Evolutionary conservation across 2,888 invertebrate species (phyloP), one percentile per base, ranked within the genome.

Genomic region (Drosophila limbata): DNA sequence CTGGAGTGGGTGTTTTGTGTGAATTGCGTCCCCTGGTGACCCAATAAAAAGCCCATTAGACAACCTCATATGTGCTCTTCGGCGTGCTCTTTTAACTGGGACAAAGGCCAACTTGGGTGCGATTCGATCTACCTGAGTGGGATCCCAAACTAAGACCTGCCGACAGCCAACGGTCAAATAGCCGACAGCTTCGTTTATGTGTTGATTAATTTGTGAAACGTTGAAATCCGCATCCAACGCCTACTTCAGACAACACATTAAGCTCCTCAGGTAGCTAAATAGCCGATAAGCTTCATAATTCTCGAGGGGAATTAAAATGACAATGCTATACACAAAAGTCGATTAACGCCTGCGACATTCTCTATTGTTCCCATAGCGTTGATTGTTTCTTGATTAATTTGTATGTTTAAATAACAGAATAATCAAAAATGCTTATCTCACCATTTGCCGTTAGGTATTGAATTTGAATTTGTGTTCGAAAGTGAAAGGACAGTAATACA

Each of bases 31-130:
- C 75, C 75, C 71, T 69, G 74, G 65, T 88, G 89, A 84, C 84
- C 84, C 70, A 88, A 86, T 88, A 83, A 80, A 86, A 86, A 75
- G 61, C 72, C 81, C 87, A 84, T 88, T 88, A 88, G 70, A 42
- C 77, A 65, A 57, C 67, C 48, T 51, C 73, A 74, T 79, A 67
- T 88, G 72, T 82, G 82, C 53, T 35, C 31, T 31, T 50, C 61
- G 55, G 65, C 83, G 63, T 88, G 86, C 69, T 66, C 53, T 37
- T 51, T 50, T 21, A 83, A 83, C 73, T 83, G 69, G 89, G 68
- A 83, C 84, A 88, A 86, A 83, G 88, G 89, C 79, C 72, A 66
- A 8, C 66, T n/a, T 33, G 45, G 69, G 48, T 57, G 68, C 62
- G 79, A 65, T 65, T 60, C 64, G 37, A 71, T 79, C 64, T 74